Evolutionary conservation across 2,888 invertebrate species (phyloP), one percentile per base, ranked within the genome.

Genomic region (Paralinhomoeus sp.): DNA sequence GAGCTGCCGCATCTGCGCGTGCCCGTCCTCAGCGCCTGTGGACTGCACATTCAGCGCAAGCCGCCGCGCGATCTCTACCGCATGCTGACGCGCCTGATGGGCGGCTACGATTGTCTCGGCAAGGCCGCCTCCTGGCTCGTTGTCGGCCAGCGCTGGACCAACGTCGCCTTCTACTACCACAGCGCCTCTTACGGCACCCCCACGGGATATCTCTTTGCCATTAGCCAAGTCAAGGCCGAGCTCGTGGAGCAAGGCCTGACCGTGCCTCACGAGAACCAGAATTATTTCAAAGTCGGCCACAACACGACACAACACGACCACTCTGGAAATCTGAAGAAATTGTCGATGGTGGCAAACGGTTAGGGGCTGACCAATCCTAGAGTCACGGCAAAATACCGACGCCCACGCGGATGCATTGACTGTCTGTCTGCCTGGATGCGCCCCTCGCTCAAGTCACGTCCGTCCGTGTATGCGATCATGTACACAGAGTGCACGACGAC

Each of bases 61-160:
- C n/a, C n/a, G n/a, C n/a, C n/a, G n/a, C 7, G 22, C 3, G 22
- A 37, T 27, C 12, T 43, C 3, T 36, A 43, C 27, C 37, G 17
- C 15, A 13, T 20, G 17, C 31, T 43, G 22, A 43, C 39, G 18
- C 39, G 43, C 9, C 18, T 41, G 2, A 41, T 40, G 17, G 43
- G 40, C 24, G 22, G 31, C 22, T 38, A 42, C 36, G 15, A 43
- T 17, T 3, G 73, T 39, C 71, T 75, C 2, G 36, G 20, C 17
- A 77, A 75, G 0, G 69, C 80, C 57, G 65, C 80, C 40, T 79
- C 74, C 60, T 76, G 78, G 64, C 78, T 80, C 65, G 70, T 74
- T 56, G 73, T 56, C 20, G 57, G 57, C 33, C 57, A 71, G 48
- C 78, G 80, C 9, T 55, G 55, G 52, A 51, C 54, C 1, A 54